Conservation (phyloP, 2,797 vertebrate genomes). For the Micropoecilia bifurca region DNA sequence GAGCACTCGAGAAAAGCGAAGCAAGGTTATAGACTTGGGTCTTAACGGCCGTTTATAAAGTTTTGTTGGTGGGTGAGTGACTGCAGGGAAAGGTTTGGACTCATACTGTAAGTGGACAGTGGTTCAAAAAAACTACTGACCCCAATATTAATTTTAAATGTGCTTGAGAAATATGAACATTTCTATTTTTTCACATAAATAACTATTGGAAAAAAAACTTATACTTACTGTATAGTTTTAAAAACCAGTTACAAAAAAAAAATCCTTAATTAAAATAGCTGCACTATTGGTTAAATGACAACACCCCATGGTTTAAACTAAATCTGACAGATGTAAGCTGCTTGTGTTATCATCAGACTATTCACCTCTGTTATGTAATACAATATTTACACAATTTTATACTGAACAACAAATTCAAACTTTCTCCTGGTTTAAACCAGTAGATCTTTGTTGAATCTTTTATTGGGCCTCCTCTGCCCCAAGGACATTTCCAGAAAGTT, state of each 20-base stretch:
- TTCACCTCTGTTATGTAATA: background rate
- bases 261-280: background rate
- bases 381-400: background rate
- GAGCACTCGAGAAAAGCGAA: constrained; percentile 19
- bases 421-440: background rate
- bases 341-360: background rate
- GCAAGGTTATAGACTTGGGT: constrained; percentile 17
- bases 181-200: background rate
- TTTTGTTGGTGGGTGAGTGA: constrained; percentile 39
- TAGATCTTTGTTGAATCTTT: background rate
- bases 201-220: background rate
- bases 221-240: background rate
- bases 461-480: constrained; percentile 1
- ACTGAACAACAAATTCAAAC: background rate
- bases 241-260: background rate
- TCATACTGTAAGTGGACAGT: constrained; percentile 5
- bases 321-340: background rate
- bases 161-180: background rate
- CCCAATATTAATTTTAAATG: constrained; percentile 12
- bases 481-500: background rate
- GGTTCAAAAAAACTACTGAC: background rate
- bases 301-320: background rate
- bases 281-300: background rate
- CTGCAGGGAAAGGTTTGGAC: constrained; percentile 27
- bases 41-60: constrained; percentile 30